These are phyloP conservation scores for Empidonax traillii DNA, from an alignment of 2,113 vertebrate species.

Conservation along the genomic window DNA sequence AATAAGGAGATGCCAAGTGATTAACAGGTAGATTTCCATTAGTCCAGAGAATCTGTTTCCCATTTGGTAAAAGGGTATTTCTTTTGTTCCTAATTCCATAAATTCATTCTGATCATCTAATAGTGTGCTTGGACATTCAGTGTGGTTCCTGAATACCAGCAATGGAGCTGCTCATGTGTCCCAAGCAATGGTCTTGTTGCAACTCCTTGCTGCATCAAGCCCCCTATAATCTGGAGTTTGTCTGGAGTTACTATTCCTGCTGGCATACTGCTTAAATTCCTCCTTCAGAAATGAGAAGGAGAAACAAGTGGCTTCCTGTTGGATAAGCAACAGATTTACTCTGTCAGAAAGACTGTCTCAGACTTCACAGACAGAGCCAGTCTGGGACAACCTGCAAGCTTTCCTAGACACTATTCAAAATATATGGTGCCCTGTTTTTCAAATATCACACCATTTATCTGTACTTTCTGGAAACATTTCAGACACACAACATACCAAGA, in stretches of 20 bases:
- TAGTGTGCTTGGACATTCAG: not conserved
- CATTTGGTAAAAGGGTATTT: not conserved
- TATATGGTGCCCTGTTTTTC: conserved; percentile 54
- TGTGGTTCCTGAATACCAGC: not conserved
- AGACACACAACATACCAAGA: conserved; percentile 17
- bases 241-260: not conserved
- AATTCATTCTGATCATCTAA: not conserved
- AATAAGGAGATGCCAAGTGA: not conserved
- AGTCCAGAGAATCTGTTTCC: not conserved
- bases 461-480: conserved; percentile 50
- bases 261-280: not conserved
- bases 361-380: conserved; percentile 39
- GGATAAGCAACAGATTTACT: not conserved
- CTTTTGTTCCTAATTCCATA: not conserved
- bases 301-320: conserved; percentile 29
- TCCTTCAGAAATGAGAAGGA: not conserved
- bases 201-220: not conserved
- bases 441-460: conserved; percentile 60
- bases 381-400: conserved; percentile 24
- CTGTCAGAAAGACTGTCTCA: conserved; percentile 35
- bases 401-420: conserved; percentile 50
- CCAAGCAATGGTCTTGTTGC: not conserved
- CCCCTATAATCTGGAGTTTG: not conserved
- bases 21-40: not conserved
- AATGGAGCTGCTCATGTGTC: not conserved